Evolutionary conservation across 2,888 invertebrate genomes (phyloP), one percentile per base, ranked within the genome.

Genomic region (Iphiclides podalirius): DNA sequence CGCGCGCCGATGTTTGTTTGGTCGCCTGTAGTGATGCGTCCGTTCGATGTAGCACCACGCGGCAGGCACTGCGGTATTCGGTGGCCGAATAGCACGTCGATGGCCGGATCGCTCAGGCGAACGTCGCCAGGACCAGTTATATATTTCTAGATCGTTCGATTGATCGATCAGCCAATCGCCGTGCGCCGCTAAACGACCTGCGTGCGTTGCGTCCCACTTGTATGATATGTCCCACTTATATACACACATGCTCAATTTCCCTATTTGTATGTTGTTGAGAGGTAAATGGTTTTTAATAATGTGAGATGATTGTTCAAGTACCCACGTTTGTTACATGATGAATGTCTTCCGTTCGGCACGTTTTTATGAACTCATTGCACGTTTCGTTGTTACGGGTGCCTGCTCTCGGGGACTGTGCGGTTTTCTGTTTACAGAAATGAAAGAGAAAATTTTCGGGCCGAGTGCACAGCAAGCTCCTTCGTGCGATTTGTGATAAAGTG

Each of bases 291-390:
- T 80, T 85, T 78, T 72, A 66, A 75, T 75, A 76, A 68, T 72
- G 61, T 71, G 69, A 69, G 66, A 78, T 59, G 69, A 77, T 58
- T 58, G 61, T 52, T 52, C 55, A 54, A 74, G 70, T 96, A 95
- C 92, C 95, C 91, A 93, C 95, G 90, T 96, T 96, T 91, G 93
- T 96, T 90, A 96, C 95, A 78, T 96, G 96, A 90, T 96, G 69
- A 82, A 85, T 78, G 89, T 90, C 89, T 90, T 89, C 89, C 89
- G 89, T 89, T 89, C 61, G 78, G 84, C 89, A 89, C 89, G 75
- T 79, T 83, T 79, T 76, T 76, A 79, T 80, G 74, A 72, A 69
- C 20, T 16, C 46, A 69, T 71, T 73, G 86, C 89, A 89, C 87
- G 76, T 75, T 82, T 78, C 79, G 79, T 75, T 75, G 71, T 67